Evolutionary conservation across 2,888 invertebrate species (phyloP).

Genomic region (Oithona nana): DNA sequence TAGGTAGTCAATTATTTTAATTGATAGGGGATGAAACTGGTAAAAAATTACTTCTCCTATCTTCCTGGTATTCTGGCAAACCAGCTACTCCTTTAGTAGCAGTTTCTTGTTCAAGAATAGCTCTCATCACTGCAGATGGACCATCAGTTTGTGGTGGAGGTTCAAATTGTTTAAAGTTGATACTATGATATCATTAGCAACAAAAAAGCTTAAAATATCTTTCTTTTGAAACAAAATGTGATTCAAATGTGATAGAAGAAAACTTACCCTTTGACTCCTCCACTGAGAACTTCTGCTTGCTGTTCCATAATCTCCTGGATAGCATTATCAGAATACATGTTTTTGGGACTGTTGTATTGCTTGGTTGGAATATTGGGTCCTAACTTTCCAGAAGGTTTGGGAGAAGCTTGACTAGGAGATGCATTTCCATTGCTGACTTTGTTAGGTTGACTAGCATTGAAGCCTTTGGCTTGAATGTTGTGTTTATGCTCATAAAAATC

Average conservation of each 20-base stretch:
- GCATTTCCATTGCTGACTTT: not conserved
- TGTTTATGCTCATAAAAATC: not conserved
- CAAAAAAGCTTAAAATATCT: not conserved
- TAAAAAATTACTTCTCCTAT: constrained; percentile 19
- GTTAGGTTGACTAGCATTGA: too few species aligned
- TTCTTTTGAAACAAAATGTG: not conserved
- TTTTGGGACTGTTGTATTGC: constrained; percentile 1
- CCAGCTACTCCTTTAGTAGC: constrained; percentile 15
- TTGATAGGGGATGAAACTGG: too few species aligned
- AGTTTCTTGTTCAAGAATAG: constrained; percentile 8
- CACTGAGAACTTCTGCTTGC: constrained; percentile 75
- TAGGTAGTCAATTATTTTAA: too few species aligned
- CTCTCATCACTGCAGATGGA: not conserved
- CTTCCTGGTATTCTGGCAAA: constrained; percentile 18
- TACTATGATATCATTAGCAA: constrained; percentile 47
- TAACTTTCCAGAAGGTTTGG: not conserved
- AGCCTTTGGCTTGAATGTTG: not conserved
- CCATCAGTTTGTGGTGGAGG: not conserved
- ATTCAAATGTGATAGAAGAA: not conserved
- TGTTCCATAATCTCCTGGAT: constrained; percentile 82
- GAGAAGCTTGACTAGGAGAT: not conserved
- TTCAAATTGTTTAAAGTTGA: constrained; percentile 89
- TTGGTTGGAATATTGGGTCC: not conserved
- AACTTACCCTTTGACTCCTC: constrained; percentile 67
- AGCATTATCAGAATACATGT: constrained; percentile 43